Conservation (phyloP, 2,113 vertebrate genomes). For the Zootoca vivipara region DNA sequence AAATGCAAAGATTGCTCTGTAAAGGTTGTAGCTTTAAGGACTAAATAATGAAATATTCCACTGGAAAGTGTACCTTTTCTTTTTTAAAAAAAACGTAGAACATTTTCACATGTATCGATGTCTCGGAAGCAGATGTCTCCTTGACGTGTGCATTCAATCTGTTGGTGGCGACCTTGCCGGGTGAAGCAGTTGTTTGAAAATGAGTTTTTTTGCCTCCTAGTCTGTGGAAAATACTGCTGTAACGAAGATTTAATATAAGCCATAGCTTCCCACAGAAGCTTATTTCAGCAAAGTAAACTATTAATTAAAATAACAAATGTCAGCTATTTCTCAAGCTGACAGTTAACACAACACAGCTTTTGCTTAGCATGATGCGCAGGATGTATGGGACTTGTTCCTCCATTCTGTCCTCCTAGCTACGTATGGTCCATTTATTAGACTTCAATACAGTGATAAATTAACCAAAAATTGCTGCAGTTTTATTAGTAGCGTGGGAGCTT, state of each 20-base stretch:
- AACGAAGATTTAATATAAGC: conserved; percentile 79
- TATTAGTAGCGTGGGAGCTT: conserved; percentile 64
- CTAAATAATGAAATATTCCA: conserved; percentile 70
- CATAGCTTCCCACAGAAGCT: conserved; percentile 72
- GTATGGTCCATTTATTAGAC: conserved; percentile 70
- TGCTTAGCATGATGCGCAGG: conserved; percentile 75
- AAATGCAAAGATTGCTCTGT: background rate
- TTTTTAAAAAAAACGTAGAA: conserved; percentile 69
- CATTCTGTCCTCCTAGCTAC: conserved; percentile 72
- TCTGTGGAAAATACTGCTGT: conserved; percentile 79
- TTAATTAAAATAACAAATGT: conserved; percentile 88
- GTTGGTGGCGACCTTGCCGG: conserved; percentile 79
- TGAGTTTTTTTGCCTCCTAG: conserved; percentile 78
- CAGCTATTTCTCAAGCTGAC: conserved; percentile 81
- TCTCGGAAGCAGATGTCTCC: conserved; percentile 79
- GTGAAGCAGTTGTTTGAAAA: conserved; percentile 77
- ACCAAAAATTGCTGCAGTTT: conserved; percentile 71
- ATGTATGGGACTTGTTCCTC: conserved; percentile 67
- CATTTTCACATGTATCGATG: conserved; percentile 67
- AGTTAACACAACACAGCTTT: conserved; percentile 79
- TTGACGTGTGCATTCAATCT: conserved; percentile 81
- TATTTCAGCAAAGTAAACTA: conserved; percentile 85
- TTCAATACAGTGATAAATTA: conserved; percentile 78
- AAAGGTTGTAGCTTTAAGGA: conserved; percentile 55
- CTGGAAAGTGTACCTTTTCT: conserved; percentile 52